Evolutionary conservation across 2,888 invertebrate species (phyloP), one percentile per base, ranked within the genome.

Genomic region (Euproctis similis): DNA sequence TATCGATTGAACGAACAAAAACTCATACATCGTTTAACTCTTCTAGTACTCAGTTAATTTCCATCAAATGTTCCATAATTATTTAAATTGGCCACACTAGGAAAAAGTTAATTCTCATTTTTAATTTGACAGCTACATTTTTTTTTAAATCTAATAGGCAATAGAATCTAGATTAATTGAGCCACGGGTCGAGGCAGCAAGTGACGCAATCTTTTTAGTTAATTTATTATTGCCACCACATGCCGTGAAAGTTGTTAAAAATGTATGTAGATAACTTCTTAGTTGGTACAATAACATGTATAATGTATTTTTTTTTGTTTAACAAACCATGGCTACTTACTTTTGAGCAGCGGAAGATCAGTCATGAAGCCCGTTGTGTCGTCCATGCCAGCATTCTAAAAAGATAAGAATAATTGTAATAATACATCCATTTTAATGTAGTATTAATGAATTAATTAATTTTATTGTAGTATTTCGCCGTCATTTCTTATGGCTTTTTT

Each of bases 331-430:
- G 18, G 30, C 21, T 30, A 89, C 93, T 92, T 84, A 95, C 95
- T 94, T 91, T 95, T 95, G 60, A 95, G 87, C 59, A 95, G 87
- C 53, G 95, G 95, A 71, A 95, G 87, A 71, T 95, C 95, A 53
- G 93, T 93, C 88, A 95, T 95, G 78, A 95, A 95, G 27, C 93
- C 92, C 47, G 90, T 88, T 51, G 93, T 93, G 64, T 95, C 95
- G 68, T 95, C 95, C 77, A 95, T 90, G 50, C 92, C 92, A 49
- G 92, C 89, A 70, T 92, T 92, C 90, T 92, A 87, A 29, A 86
- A 87, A 52, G 50, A 59, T 14, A 4, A 26, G 8, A 16, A n/a
- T n/a, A n/a, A n/a, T n/a, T n/a, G n/a, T n/a, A n/a, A n/a, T n/a
- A n/a, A n/a, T n/a, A n/a, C n/a, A n/a, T n/a, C n/a, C n/a, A n/a